phyloP scores from a whole-genome alignment of 2,113 vertebrate genomes.

The Nipponia nippon region DNA sequence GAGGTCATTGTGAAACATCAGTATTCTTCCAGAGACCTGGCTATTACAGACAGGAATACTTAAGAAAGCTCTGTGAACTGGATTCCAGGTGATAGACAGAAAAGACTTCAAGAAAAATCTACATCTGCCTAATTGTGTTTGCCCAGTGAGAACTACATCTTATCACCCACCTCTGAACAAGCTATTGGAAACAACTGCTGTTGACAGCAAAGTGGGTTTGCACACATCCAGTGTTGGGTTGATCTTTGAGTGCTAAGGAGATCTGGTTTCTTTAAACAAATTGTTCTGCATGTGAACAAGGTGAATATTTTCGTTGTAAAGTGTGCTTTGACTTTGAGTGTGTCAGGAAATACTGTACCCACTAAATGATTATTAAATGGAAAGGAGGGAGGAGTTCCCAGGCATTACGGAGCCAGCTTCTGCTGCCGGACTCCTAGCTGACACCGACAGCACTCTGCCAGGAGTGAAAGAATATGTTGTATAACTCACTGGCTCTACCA shows the following conservation, averaged over 20 bases:
- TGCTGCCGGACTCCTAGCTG: constrained; percentile 2
- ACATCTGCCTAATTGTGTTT: constrained; percentile 19
- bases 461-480: constrained; percentile 67
- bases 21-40: constrained; percentile 74
- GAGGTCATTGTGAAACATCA: constrained; percentile 79
- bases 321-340: constrained; percentile 21
- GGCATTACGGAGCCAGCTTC: constrained; percentile 19
- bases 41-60: constrained; percentile 67
- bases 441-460: constrained; percentile 44
- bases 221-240: not conserved
- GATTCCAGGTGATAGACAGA: constrained; percentile 69
- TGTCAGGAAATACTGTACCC: not conserved
- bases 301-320: constrained; percentile 36
- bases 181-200: constrained; percentile 12
- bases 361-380: constrained; percentile 42
- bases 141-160: not conserved
- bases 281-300: not conserved
- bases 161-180: constrained; percentile 8
- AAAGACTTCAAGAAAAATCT: constrained; percentile 31
- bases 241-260: constrained; percentile 37
- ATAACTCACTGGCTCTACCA: constrained; percentile 67
- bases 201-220: not conserved
- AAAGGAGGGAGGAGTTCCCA: constrained; percentile 49
- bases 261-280: constrained; percentile 51
- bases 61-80: constrained; percentile 64